Base-by-base conservation (phyloP, 2,797 vertebrate species). In the Chloroceryle amazona region DNA sequence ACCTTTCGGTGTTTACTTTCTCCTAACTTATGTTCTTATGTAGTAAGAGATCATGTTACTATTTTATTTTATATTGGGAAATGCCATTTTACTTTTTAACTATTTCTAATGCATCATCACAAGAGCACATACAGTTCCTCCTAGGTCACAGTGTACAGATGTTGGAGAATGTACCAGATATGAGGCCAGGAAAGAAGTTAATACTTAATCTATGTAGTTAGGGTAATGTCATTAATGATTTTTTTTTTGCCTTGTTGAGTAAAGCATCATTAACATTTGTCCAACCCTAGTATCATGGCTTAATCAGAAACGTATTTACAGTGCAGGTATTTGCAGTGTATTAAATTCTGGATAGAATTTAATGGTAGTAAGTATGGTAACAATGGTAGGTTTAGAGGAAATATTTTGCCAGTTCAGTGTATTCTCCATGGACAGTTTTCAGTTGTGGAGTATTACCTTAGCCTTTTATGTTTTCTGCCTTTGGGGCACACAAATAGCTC, bases 121-220 rank as follows among this genome's bases (percentile, higher is more conserved):
- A 57, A 20, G 52, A 60, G 51, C 18, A 82, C 5, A 1, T 37
- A 39, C 29, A 73, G 20, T 90, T 83, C 55, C 22, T 93, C n/a
- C 17, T 31, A 29, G 42, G 23, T 51, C 44, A 20, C 11, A 31
- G 51, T 90, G 28, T 42, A 20, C 80, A 82, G 89, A 41, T 88
- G 72, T 68, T 85, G 80, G 86, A 86, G 79, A 75, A 82, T 22
- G 5, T 17, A 41, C 15, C 55, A 49, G 57, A 41, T 35, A 21
- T 78, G 21, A 63, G 80, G 80, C 67, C 83, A 73, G 86, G 75
- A 85, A 93, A 35, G 44, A 26, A 80, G 46, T 52, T 87, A 74
- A 60, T 90, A 60, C 78, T 91, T 86, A 89, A 93, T 67, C 68
- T 73, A 0, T 63, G 26, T 49, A 68, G 31, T 58, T 52, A 47